Conservation (phyloP, 2,888 invertebrate species). For the Thymelicus sylvestris region DNA sequence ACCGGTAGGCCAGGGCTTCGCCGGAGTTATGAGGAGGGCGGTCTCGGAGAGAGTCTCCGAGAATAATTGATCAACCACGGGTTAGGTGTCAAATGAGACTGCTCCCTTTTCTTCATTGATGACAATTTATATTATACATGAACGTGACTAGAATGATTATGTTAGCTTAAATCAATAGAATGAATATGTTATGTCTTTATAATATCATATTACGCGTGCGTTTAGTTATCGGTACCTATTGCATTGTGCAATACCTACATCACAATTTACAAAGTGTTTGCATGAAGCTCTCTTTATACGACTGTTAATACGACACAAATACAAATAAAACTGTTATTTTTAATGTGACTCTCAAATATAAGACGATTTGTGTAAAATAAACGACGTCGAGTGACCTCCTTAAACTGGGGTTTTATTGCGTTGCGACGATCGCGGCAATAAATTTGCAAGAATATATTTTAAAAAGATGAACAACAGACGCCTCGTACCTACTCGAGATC, state of each 20-base stretch:
- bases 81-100: no score
- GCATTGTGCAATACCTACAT: conserved; percentile 3
- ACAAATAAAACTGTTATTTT: conserved; percentile 39
- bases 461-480: conserved; percentile 39
- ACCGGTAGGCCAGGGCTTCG: no score
- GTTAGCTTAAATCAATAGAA: no score
- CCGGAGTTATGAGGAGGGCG: no score
- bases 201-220: no score
- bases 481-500: conserved; percentile 55
- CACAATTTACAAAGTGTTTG: conserved; percentile 37
- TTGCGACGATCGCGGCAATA: conserved; percentile 67
- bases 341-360: conserved; percentile 49
- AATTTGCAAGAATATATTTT: conserved; percentile 61
- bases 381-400: conserved; percentile 69
- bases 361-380: conserved; percentile 61
- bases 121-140: no score
- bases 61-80: no score
- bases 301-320: conserved; percentile 15
- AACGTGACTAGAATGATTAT: no score
- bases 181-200: no score
- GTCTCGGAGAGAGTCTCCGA: no score
- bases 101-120: no score
- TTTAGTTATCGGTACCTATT: no score
- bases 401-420: conserved; percentile 66
- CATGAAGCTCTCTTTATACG: conserved; percentile 3